phyloP scores from a whole-genome alignment of 2,113 vertebrate species.

The Acrocephalus arundinaceus region DNA sequence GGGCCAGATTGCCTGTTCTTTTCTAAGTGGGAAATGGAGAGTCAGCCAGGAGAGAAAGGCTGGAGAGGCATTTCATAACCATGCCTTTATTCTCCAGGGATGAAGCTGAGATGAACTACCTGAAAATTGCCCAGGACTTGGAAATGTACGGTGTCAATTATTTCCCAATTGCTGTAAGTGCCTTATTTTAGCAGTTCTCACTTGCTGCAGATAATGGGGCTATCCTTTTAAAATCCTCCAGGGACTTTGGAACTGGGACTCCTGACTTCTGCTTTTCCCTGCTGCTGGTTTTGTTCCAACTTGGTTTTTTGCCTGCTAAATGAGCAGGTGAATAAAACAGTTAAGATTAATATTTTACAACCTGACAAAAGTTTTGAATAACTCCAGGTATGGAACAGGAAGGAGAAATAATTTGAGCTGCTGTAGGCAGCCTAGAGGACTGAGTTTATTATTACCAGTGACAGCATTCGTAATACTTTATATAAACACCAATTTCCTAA shows the following conservation, averaged over 20 bases:
- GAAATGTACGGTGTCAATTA: constrained; percentile 95
- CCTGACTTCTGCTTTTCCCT: neutral
- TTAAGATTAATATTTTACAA: neutral
- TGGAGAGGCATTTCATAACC: neutral
- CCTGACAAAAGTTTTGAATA: neutral
- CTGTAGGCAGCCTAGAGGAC: neutral
- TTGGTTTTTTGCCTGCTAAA: neutral
- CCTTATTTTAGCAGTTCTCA: neutral
- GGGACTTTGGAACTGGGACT: neutral
- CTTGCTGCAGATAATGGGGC: neutral
- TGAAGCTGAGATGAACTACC: constrained; percentile 92
- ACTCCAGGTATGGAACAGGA: neutral
- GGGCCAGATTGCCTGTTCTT: neutral
- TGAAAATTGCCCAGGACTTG: constrained; percentile 92
- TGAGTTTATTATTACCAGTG: neutral
- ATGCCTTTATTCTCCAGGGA: constrained; percentile 74
- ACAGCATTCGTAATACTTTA: neutral
- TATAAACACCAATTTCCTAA: neutral
- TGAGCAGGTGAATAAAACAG: neutral
- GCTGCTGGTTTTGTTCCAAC: neutral
- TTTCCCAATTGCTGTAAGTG: constrained; percentile 88
- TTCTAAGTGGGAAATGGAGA: neutral
- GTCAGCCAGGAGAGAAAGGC: neutral
- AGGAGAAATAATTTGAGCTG: neutral
- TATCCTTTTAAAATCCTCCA: neutral